phyloP scores from a whole-genome alignment of 2,113 vertebrate genomes.

The Equus quagga region DNA sequence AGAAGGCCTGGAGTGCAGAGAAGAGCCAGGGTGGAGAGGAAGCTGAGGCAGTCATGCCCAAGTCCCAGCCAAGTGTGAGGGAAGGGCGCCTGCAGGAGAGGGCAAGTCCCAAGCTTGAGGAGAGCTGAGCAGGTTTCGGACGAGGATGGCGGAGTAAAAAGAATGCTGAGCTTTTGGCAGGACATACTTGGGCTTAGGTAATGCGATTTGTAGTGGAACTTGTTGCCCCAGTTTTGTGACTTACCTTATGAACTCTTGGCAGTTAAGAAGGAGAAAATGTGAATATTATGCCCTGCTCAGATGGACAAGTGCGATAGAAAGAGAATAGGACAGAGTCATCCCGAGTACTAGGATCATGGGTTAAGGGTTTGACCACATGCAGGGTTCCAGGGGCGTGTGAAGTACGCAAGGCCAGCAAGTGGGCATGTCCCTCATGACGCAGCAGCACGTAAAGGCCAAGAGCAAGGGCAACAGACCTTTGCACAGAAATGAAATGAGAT shows the following conservation, averaged over 20 bases:
- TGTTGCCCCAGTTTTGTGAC: neutral
- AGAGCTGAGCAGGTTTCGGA: neutral
- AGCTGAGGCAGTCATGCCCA: rapidly evolving
- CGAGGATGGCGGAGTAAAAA: neutral
- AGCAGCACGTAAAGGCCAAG: neutral
- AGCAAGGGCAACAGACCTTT: neutral
- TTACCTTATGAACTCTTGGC: neutral
- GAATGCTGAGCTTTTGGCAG: neutral
- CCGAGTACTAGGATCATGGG: rapidly evolving
- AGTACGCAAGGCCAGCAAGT: neutral
- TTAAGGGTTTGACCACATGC: rapidly evolving
- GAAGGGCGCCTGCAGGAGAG: neutral
- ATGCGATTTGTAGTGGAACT: neutral
- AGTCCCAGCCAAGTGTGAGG: neutral
- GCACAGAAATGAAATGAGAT: neutral
- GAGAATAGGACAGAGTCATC: neutral
- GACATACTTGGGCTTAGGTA: neutral
- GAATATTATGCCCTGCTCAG: neutral
- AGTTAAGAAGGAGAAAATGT: neutral
- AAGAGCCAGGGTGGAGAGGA: too few species aligned
- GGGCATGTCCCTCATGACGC: rapidly evolving
- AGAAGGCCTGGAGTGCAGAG: rapidly evolving
- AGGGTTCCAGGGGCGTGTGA: neutral
- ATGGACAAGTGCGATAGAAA: too few species aligned
- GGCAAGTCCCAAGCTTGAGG: neutral